A percentile compares a stretch with the other conserved stretches of the same genome.
phyloP scores from a whole-genome alignment of 1,140 invertebrate species.

The Drosophila parabipectinata region DNA sequence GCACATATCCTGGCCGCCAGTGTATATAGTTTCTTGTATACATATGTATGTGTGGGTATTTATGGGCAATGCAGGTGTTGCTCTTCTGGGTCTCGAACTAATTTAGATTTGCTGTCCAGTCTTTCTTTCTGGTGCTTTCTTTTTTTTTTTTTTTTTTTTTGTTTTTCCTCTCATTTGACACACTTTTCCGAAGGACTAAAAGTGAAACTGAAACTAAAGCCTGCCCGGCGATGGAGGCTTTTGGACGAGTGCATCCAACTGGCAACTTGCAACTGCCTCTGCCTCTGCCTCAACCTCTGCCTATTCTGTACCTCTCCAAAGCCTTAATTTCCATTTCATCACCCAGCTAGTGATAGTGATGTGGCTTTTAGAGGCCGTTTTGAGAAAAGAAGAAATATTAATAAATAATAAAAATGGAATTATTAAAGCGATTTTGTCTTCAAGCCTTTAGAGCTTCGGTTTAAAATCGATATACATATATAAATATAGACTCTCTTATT shows the following conservation, averaged over 20 bases:
- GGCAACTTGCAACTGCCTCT: constrained; percentile 15
- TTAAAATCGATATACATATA: too few relatives aligned
- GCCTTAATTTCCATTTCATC: constrained; percentile 2
- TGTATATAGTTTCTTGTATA: neutral
- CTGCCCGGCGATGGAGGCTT: constrained; percentile 11
- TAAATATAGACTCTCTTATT: too few relatives aligned
- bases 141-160: neutral
- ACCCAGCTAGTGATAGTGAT: neutral
- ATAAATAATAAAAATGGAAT: too few relatives aligned
- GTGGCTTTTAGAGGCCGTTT: neutral
- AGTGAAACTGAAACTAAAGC: constrained; percentile 41
- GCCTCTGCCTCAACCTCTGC: neutral
- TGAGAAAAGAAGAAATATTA: neutral
- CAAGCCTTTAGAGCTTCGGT: too few relatives aligned
- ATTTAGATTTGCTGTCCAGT: constrained; percentile 41
- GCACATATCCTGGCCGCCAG: neutral
- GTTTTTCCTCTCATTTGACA: constrained; percentile 20
- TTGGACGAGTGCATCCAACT: constrained; percentile 44
- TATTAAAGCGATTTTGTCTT: too few relatives aligned
- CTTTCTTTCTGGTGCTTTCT: neutral
- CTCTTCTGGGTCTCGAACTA: constrained; percentile 23
- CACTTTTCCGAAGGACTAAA: constrained; percentile 20
- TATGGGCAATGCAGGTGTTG: constrained; percentile 41
- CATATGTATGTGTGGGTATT: constrained; percentile 1
- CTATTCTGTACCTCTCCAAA: neutral